Percentiles rank a stretch among this genome's conserved stretches.
Conservation (phyloP, 92 coral and sea anemone genomes). For the Zoanthus sansibaricus region DNA sequence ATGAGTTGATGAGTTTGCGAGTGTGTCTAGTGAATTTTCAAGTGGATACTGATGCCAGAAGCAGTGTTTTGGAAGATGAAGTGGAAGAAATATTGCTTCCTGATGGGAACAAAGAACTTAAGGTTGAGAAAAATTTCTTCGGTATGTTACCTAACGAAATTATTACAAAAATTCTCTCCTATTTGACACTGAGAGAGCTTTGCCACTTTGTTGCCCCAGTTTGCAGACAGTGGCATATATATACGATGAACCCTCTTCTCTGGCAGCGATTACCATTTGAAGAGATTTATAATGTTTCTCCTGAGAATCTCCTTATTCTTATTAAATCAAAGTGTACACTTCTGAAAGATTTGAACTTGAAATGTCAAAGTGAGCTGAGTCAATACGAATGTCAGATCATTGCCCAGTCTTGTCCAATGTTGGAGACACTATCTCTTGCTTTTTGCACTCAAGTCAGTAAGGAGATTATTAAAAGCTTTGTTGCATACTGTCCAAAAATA, state of each 20-base stretch:
- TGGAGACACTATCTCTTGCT: conserved; percentile 77
- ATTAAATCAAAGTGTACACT: conserved; percentile 69
- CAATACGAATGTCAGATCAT: conserved; percentile 53
- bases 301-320: conserved; percentile 51
- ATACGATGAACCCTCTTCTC: conserved; percentile 71
- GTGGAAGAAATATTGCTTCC: conserved; percentile 51
- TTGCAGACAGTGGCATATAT: conserved; percentile 74
- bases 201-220: conserved; percentile 67
- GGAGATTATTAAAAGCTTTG: conserved; percentile 58
- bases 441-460: conserved; percentile 75
- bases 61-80: conserved; percentile 28
- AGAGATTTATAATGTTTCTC: conserved; percentile 55
- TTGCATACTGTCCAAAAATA: conserved; percentile 67
- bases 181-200: conserved; percentile 72
- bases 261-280: conserved; percentile 76
- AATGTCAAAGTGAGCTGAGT: conserved; percentile 61
- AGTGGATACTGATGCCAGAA: background rate
- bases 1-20: background rate
- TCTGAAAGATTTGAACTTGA: conserved; percentile 79
- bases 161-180: conserved; percentile 76
- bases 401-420: conserved; percentile 77
- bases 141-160: conserved; percentile 84
- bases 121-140: conserved; percentile 27
- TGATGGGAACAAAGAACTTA: conserved; percentile 9
- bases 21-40: background rate